Base-by-base conservation (phyloP, 2,113 vertebrate genomes). In the Limnothrissa miodon region DNA sequence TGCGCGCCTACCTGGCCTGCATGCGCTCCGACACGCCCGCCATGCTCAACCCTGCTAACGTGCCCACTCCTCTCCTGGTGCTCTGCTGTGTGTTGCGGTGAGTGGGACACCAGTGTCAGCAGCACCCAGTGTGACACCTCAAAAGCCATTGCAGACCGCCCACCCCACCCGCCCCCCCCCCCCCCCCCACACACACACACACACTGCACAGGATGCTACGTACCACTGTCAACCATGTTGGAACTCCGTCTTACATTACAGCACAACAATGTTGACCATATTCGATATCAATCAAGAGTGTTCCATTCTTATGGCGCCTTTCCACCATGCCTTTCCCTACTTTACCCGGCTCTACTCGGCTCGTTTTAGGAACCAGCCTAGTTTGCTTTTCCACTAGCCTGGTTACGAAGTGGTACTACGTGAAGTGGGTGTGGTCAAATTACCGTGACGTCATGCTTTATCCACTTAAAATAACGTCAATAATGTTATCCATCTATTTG, bases 21-120 rank as follows among this genome's bases (percentile, higher is more conserved):
- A 96, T 98, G 97, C 95, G 97, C 92, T 98, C 97, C 0, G 97
- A 99, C 90, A 98, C 97, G 78, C 97, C 97, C 78, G 97, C 96
- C 88, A 98, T 99, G 97, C 95, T 98, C 85, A 98, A 98, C 91
- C 96, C 97, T 42, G 92, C 95, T 93, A 96, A 94, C 23, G 95
- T 99, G 86, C 96, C 97, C 94, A 97, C 96, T 81, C 96, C 96
- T 86, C 96, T 98, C 89, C 92, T 97, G 94, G 97, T 99, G 95
- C 96, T 99, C 89, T 99, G 97, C 90, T 99, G 97, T 45, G 97
- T 98, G 81, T 91, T 99, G 89, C 95, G 97, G 97, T 98, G 86
- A 93, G 97, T 91, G 92, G 87, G 10, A n/a, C 81, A 23, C n/a
- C 39, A 17, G 59, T 0, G 36, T 79, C 25, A 10, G 81, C 25